Evolutionary conservation across 2,888 invertebrate genomes (phyloP).

Genomic region (Melieria omissa): DNA sequence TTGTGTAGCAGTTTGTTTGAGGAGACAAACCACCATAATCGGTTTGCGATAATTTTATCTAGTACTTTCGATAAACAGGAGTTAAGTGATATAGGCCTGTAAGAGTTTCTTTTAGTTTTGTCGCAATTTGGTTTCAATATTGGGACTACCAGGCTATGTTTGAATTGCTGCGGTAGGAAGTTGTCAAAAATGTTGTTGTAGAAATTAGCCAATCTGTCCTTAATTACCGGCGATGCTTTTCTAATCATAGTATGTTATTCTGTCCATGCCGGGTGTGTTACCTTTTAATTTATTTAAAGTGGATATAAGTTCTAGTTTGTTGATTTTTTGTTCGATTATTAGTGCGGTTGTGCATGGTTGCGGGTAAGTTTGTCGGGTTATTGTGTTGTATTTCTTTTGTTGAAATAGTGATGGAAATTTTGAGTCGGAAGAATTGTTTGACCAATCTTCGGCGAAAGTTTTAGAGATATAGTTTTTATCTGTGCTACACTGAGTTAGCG

Average conservation of each 20-base stretch:
- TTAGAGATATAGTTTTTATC: neutral
- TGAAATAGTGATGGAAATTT: constrained; percentile 11
- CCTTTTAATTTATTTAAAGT: neutral
- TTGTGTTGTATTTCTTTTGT: neutral
- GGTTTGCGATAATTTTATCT: neutral
- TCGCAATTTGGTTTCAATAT: neutral
- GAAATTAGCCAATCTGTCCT: neutral
- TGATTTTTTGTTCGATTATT: neutral
- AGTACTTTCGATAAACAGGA: neutral
- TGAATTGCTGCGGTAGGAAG: neutral
- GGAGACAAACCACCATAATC: neutral
- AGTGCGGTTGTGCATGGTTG: neutral
- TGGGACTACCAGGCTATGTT: neutral
- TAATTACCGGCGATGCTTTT: neutral
- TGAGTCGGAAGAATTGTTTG: neutral
- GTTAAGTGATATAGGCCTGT: neutral
- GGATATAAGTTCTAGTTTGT: neutral
- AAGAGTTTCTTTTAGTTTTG: neutral
- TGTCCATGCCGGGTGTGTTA: no score
- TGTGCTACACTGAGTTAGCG: neutral
- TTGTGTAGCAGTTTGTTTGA: neutral
- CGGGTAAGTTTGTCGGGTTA: neutral
- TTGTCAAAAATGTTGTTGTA: neutral
- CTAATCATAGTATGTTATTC: neutral
- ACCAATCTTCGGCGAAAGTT: constrained; percentile 2